Base-by-base conservation (phyloP, 2,797 vertebrate genomes). In the Sebastes paucispinis region DNA sequence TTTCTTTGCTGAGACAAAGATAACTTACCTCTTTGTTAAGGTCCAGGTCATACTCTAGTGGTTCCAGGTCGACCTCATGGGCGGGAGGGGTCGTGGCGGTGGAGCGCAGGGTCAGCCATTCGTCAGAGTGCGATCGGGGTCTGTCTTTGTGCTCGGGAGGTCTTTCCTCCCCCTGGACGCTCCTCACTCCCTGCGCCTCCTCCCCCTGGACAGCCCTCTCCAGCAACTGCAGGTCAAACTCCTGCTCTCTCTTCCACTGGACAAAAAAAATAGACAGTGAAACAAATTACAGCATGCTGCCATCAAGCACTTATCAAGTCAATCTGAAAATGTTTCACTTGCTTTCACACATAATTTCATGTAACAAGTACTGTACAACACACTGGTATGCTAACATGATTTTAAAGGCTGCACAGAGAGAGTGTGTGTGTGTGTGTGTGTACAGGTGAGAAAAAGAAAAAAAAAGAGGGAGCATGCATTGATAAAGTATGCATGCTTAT, bases 191-290 rank as follows among this genome's bases (percentile, higher is more conserved):
- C 84, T 96, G 85, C 4, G 91, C 89, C 91, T 99, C 98, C 94
- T 96, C 95, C 59, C 97, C 97, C 83, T 95, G 97, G 65, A 98
- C 93, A 6, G 96, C 97, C 74, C 97, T 96, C 90, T 99, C 98
- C 81, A 99, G 95, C 92, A 99, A 92, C 96, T 99, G 98, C 93
- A 99, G 95, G 96, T 99, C 98, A 96, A 99, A 99, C 85, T 99
- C 98, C 95, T 99, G 98, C 94, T 99, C 98, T 77, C 98, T 96
- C 92, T 96, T 98, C 98, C 97, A 98, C 98, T 99, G 96, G 93
- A 89, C 83, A 88, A 87, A 85, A 79, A 81, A 79, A 52, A 77
- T 8, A 75, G 18, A 79, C 43, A 25, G 65, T 89, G 81, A 90
- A 87, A 75, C 39, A 87, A 73, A 78, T 69, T 22, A 80, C 52